Percentiles rank a stretch among this genome's conserved stretches.
Evolutionary conservation across 1,140 invertebrate genomes (phyloP).

Genomic region (Rhynchophorus ferrugineus): DNA sequence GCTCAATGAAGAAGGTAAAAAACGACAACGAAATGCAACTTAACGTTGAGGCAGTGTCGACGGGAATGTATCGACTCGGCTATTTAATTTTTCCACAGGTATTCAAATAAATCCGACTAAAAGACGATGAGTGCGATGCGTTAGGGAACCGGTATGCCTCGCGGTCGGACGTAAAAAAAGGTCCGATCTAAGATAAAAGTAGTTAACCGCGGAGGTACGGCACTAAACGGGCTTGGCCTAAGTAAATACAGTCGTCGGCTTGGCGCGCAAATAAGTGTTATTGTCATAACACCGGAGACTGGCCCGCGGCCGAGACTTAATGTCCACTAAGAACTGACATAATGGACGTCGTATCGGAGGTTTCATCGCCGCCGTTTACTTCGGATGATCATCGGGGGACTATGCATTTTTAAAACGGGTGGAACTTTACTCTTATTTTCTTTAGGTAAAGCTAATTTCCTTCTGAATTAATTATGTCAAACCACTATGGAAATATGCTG

Average conservation of each 20-base stretch:
- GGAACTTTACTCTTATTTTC: too few species aligned
- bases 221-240: slow-evolving; percentile 18
- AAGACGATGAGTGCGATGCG: slow-evolving; percentile 12
- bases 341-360: slow-evolving; percentile 4
- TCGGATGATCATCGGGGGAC: too few species aligned
- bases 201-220: slow-evolving; percentile 16
- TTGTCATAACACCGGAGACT: slow-evolving; percentile 9
- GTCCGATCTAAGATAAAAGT: slow-evolving; percentile 19
- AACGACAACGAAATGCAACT: too few species aligned
- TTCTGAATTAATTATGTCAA: too few species aligned
- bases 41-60: too few species aligned
- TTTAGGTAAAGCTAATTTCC: too few species aligned
- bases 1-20: too few species aligned
- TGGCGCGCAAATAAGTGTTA: slow-evolving; percentile 14
- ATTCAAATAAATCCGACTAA: slow-evolving; percentile 19
- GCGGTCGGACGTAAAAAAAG: slow-evolving; percentile 15
- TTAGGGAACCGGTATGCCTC: slow-evolving; percentile 17
- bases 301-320: slow-evolving; percentile 1
- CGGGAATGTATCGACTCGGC: neutral
- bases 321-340: slow-evolving; percentile 7
- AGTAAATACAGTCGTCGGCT: slow-evolving; percentile 19
- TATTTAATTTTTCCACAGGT: slow-evolving; percentile 15
- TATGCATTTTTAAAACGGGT: too few species aligned
- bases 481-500: too few species aligned
- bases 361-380: slow-evolving; percentile 1